Conservation (phyloP, 53 echinoderm and acorn worm species). For the Zoroaster sp. region DNA sequence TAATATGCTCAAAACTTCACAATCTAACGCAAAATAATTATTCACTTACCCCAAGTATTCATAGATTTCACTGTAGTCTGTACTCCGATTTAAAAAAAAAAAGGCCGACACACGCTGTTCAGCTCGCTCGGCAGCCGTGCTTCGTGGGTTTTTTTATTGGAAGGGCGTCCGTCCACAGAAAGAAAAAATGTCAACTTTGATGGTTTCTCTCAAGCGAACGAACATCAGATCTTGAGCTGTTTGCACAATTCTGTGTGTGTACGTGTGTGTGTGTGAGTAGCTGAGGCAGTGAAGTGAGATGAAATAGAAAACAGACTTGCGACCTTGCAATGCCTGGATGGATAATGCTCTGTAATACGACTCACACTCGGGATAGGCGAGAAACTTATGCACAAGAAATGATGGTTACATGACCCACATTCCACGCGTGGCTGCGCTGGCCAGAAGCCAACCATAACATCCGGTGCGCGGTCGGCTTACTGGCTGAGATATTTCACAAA, state of each 20-base stretch:
- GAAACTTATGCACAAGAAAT: background rate
- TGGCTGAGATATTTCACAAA: background rate
- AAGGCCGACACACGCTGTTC: too few species aligned
- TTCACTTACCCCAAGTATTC: too few species aligned
- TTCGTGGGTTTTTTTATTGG: too few species aligned
- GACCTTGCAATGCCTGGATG: background rate
- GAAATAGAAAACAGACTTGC: background rate
- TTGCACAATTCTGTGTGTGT: background rate
- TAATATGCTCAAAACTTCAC: too few species aligned
- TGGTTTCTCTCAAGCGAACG: background rate
- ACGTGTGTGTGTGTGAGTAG: background rate
- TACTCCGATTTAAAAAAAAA: too few species aligned
- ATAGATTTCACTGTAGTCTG: too few species aligned
- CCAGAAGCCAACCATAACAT: slow-evolving; percentile 50
- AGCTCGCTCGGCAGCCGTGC: too few species aligned
- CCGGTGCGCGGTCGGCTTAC: background rate
- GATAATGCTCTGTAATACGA: background rate
- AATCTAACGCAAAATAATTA: too few species aligned
- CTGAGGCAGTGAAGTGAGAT: background rate
- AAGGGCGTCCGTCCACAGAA: too few species aligned
- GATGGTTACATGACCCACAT: slow-evolving; percentile 22
- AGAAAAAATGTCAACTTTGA: background rate
- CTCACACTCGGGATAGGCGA: too few species aligned
- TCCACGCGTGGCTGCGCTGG: slow-evolving; percentile 55
- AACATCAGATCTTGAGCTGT: background rate